These are phyloP conservation scores for Otis tarda DNA, from an alignment of 2,113 vertebrate genomes.

Conservation along the genomic window DNA sequence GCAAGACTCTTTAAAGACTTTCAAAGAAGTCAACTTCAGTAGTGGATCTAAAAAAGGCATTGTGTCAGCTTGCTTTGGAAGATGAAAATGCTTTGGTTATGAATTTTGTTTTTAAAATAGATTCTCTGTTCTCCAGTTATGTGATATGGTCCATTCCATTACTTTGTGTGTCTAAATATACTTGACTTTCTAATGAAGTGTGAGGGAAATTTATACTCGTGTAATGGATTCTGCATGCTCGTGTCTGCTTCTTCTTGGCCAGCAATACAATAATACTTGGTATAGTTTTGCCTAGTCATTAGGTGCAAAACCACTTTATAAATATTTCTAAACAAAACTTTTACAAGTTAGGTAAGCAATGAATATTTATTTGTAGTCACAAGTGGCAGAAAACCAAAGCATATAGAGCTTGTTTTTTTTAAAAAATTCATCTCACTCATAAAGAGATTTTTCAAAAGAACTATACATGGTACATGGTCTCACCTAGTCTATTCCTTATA, in stretches of 20 bases:
- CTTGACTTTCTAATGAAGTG: not conserved
- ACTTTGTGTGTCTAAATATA: not conserved
- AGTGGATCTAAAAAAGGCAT: not conserved
- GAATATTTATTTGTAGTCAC: not conserved
- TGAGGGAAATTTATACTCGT: not conserved
- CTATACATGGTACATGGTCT: not conserved
- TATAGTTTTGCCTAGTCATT: not conserved
- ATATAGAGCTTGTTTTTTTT: not conserved
- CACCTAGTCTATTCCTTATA: not conserved
- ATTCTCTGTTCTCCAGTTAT: not conserved
- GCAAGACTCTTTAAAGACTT: not conserved
- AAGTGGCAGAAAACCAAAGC: not conserved
- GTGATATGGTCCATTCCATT: not conserved
- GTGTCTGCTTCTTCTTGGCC: not conserved
- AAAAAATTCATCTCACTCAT: not conserved
- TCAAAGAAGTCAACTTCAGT: not conserved
- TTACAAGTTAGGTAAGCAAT: not conserved
- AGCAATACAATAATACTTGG: not conserved
- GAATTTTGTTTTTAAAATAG: not conserved
- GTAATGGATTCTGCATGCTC: not conserved
- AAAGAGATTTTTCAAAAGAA: not conserved
- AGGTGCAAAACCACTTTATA: not conserved
- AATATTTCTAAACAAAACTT: not conserved
- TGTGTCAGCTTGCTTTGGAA: not conserved
- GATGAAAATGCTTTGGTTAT: not conserved